phyloP scores from a whole-genome alignment of 2,113 vertebrate species.

The Procavia capensis region DNA sequence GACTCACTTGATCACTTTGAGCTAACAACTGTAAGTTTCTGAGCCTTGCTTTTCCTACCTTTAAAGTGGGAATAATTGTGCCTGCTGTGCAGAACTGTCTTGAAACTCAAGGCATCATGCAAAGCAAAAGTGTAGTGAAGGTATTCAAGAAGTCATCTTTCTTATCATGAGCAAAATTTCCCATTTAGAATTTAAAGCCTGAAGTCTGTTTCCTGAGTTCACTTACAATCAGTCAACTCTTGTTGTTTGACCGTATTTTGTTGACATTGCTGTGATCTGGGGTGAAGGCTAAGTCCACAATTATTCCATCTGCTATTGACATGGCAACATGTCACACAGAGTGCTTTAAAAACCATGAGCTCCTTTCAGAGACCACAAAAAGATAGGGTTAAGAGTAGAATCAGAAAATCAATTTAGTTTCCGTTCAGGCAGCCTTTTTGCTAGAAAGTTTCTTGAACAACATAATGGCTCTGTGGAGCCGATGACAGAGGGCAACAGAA shows the following conservation, averaged over 20 bases:
- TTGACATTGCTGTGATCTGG: constrained; percentile 46
- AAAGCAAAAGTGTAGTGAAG: not conserved
- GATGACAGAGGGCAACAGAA: constrained; percentile 47
- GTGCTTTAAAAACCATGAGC: constrained; percentile 41
- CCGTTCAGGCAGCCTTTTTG: constrained; percentile 32
- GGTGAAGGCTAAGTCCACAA: constrained; percentile 54
- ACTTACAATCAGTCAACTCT: constrained; percentile 15
- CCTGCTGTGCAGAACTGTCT: not conserved
- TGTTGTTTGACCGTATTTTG: constrained; percentile 37
- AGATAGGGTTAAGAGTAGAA: constrained; percentile 55
- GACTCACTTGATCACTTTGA: not conserved
- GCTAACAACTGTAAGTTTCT: not conserved
- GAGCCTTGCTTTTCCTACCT: not conserved
- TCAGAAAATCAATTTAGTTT: constrained; percentile 70
- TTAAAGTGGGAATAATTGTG: not conserved
- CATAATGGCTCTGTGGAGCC: constrained; percentile 49
- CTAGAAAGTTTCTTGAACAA: constrained; percentile 48
- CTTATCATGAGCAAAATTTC: not conserved
- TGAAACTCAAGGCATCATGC: not conserved
- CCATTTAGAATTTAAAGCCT: not conserved
- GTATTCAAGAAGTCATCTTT: not conserved
- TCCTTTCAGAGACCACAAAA: constrained; percentile 54
- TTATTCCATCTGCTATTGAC: constrained; percentile 65
- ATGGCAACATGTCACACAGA: constrained; percentile 22
- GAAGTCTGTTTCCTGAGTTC: not conserved